phyloP scores from a whole-genome alignment of 2,888 invertebrate genomes.

The Tenthredo notha region DNA sequence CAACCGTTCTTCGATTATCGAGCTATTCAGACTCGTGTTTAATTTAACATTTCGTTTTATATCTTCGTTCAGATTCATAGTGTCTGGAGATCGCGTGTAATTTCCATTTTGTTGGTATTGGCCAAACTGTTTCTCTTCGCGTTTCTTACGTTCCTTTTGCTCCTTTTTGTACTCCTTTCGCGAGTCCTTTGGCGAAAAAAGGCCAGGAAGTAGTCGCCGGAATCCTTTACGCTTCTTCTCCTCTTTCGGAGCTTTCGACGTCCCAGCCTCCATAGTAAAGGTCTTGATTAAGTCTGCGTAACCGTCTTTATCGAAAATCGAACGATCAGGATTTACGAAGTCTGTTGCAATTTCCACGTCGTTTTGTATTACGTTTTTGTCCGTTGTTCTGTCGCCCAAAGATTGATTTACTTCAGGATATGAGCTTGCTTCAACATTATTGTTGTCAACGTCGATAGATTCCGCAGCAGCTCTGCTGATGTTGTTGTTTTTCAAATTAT shows the following conservation, averaged over 20 bases:
- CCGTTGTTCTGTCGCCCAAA: neutral
- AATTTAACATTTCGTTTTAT: conserved; percentile 73
- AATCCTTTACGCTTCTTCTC: conserved; percentile 73
- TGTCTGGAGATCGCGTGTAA: conserved; percentile 73
- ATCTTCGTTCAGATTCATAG: conserved; percentile 75
- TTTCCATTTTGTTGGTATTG: conserved; percentile 74
- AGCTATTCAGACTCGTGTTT: conserved; percentile 71
- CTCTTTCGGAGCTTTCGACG: conserved; percentile 75
- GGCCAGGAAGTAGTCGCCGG: conserved; percentile 70
- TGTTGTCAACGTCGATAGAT: conserved; percentile 22
- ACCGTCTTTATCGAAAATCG: conserved; percentile 64
- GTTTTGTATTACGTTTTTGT: neutral
- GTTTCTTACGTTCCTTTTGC: conserved; percentile 67
- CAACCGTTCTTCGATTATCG: conserved; percentile 72
- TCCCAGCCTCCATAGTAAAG: conserved; percentile 71
- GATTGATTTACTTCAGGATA: conserved; percentile 1
- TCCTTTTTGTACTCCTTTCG: conserved; percentile 72
- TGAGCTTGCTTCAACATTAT: conserved; percentile 5
- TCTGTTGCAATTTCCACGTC: neutral
- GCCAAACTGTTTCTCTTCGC: conserved; percentile 71
- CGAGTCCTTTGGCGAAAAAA: conserved; percentile 74
- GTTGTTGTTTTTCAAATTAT: conserved; percentile 36
- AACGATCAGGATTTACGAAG: neutral
- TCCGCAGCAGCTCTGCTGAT: neutral
- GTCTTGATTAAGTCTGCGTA: conserved; percentile 72